Base-by-base conservation (phyloP, 2,113 vertebrate genomes). In the Catagonus wagneri region DNA sequence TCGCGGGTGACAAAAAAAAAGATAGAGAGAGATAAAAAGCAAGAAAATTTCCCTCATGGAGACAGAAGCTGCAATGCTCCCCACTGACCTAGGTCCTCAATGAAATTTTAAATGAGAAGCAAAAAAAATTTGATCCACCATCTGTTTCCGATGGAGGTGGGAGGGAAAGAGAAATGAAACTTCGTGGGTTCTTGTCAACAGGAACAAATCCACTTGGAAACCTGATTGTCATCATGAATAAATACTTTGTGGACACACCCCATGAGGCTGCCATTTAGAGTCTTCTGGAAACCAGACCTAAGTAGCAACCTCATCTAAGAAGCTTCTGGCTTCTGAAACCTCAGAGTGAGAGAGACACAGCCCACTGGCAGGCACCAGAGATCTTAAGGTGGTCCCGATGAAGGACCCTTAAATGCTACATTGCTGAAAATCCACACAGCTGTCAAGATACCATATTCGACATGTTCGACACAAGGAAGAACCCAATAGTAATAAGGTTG, bases 181-280 rank as follows among this genome's bases (percentile, higher is more conserved):
- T 65, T 65, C 89, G 17, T 3, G n/a, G 29, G 76, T 91, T 90
- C 93, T 94, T 36, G 65, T 60, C 36, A 74, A 94, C 72, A 85
- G 90, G 50, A 92, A 76, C 75, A 88, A 72, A 78, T 29, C n/a
- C 71, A 56, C 63, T 80, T 44, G 83, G 83, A 91, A 95, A 81
- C 29, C 54, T 65, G 17, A 2, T 11, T 1, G 0, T 32, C 68
- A 22, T 52, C 61, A 13, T 63, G 27, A 78, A 89, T 58, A 86
- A 90, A 63, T 63, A 79, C 63, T 65, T 16, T 13, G 15, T 32
- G 61, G 79, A 29, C 50, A 60, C 50, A 39, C 75, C 39, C 87
- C 71, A 7, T 1, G 66, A 88, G 50, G 34, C 52, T 32, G 39
- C 12, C 61, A 44, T 29, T 66, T 25, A 32, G 29, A 11, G 16